These are phyloP conservation scores for Pseudomugil gertrudae DNA, from an alignment of 2,797 vertebrate species.

Conservation along the genomic window DNA sequence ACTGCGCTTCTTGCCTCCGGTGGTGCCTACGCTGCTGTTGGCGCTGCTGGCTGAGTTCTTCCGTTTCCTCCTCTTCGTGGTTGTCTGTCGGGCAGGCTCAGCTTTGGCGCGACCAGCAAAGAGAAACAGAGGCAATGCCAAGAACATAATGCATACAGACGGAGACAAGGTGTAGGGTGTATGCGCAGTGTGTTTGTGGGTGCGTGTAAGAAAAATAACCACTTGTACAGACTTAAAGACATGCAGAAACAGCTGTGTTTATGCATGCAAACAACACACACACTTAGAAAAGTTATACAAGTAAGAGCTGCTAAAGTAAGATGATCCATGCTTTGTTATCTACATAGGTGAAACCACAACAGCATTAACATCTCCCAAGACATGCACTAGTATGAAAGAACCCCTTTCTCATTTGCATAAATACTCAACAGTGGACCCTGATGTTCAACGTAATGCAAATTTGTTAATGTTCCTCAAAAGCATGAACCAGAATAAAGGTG, in stretches of 20 bases:
- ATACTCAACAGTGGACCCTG: conserved; percentile 70
- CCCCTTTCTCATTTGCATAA: conserved; percentile 68
- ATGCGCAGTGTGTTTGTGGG: conserved; percentile 25
- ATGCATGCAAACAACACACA: conserved; percentile 30
- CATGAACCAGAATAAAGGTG: conserved; percentile 41
- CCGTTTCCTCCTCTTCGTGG: conserved; percentile 98
- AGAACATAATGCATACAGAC: conserved; percentile 78
- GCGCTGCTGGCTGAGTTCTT: conserved; percentile 99
- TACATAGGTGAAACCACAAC: conserved; percentile 59
- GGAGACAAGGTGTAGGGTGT: conserved; percentile 51
- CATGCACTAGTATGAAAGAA: conserved; percentile 73
- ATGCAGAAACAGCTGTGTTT: neutral
- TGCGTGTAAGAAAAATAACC: conserved; percentile 5
- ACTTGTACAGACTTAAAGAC: neutral
- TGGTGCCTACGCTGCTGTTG: conserved; percentile 92
- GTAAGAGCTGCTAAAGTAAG: conserved; percentile 30
- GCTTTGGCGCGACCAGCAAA: conserved; percentile 84
- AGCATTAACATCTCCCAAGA: conserved; percentile 73
- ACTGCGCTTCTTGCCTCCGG: conserved; percentile 93
- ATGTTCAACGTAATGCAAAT: conserved; percentile 56
- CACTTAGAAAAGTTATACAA: conserved; percentile 17
- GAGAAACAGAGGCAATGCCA: conserved; percentile 75
- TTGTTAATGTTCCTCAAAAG: conserved; percentile 51
- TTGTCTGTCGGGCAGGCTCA: conserved; percentile 96
- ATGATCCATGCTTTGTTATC: conserved; percentile 62